phyloP scores from a whole-genome alignment of 2,113 vertebrate species.

The Eolophus roseicapilla region DNA sequence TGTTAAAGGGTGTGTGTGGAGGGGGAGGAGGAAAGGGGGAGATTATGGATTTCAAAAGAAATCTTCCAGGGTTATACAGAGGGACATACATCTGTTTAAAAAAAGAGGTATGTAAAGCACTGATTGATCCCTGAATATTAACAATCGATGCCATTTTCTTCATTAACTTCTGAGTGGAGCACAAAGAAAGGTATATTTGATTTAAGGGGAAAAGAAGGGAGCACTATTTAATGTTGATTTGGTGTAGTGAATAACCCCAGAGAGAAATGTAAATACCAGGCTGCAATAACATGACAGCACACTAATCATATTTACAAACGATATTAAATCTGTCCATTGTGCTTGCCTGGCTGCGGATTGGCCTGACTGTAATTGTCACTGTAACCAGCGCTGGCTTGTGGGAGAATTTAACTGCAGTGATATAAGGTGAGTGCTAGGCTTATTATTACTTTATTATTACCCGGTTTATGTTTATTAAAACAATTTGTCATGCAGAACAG shows the following conservation, averaged over 20 bases:
- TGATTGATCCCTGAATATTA: conserved; percentile 94
- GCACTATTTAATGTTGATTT: conserved; percentile 91
- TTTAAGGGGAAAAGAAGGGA: conserved; percentile 80
- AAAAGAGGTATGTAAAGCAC: conserved; percentile 73
- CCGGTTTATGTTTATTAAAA: conserved; percentile 99
- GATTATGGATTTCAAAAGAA: conserved; percentile 55
- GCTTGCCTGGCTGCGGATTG: conserved; percentile 91
- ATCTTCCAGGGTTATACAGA: conserved; percentile 78
- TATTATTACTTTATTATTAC: conserved; percentile 99
- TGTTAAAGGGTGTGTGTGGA: conserved; percentile 57
- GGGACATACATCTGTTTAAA: conserved; percentile 80
- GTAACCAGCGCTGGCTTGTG: conserved; percentile 93
- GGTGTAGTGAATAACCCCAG: conserved; percentile 91
- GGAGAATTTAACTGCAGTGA: conserved; percentile 99
- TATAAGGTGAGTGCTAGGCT: conserved; percentile 98
- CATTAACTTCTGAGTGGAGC: conserved; percentile 86
- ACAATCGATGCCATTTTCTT: conserved; percentile 88
- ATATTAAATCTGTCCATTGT: conserved; percentile 99
- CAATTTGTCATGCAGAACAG: conserved; percentile 99
- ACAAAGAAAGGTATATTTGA: conserved; percentile 79
- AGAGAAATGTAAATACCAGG: conserved; percentile 99
- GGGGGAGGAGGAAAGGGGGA: conserved; percentile 50
- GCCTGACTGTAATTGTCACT: conserved; percentile 95
- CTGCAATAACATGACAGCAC: conserved; percentile 97
- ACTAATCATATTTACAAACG: conserved; percentile 99